Evolutionary conservation across 2,113 vertebrate species (phyloP).

Genomic region (Catharus fuscescens): DNA sequence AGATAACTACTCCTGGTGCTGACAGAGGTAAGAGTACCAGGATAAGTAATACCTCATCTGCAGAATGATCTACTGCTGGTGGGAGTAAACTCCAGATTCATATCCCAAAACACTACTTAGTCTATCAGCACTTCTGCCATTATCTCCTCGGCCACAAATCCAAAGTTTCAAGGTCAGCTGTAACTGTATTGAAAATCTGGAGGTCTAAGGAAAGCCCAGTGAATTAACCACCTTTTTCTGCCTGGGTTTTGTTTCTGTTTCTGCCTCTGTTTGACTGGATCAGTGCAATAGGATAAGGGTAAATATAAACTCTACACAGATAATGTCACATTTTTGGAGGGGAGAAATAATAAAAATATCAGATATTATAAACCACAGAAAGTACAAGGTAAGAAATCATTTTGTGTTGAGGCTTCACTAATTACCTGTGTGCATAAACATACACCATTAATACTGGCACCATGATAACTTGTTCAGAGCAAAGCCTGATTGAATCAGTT

Average conservation of each 20-base stretch:
- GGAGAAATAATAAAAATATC: background rate
- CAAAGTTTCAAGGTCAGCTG: slow-evolving; percentile 63
- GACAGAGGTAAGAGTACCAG: slow-evolving; percentile 59
- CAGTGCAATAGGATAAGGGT: background rate
- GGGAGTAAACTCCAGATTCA: slow-evolving; percentile 67
- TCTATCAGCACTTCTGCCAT: slow-evolving; percentile 49
- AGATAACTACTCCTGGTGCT: slow-evolving; percentile 69
- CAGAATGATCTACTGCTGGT: slow-evolving; percentile 49
- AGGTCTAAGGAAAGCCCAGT: slow-evolving; percentile 13
- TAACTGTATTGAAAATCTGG: slow-evolving; percentile 23
- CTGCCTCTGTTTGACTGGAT: background rate
- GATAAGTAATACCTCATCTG: slow-evolving; percentile 68
- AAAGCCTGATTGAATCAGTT: background rate
- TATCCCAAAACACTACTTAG: slow-evolving; percentile 58
- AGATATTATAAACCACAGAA: background rate
- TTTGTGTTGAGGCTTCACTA: background rate
- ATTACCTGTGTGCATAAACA: background rate
- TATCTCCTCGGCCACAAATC: slow-evolving; percentile 64
- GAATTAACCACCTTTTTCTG: background rate
- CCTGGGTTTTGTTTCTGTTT: background rate
- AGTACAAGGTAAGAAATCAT: background rate
- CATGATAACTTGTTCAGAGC: background rate
- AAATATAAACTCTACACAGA: background rate
- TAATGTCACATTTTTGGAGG: background rate
- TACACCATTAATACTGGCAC: background rate